A percentile compares a stretch with the other conserved stretches of the same genome.
phyloP scores from a whole-genome alignment of 2,797 vertebrate genomes.

The Hyperoplus immaculatus region DNA sequence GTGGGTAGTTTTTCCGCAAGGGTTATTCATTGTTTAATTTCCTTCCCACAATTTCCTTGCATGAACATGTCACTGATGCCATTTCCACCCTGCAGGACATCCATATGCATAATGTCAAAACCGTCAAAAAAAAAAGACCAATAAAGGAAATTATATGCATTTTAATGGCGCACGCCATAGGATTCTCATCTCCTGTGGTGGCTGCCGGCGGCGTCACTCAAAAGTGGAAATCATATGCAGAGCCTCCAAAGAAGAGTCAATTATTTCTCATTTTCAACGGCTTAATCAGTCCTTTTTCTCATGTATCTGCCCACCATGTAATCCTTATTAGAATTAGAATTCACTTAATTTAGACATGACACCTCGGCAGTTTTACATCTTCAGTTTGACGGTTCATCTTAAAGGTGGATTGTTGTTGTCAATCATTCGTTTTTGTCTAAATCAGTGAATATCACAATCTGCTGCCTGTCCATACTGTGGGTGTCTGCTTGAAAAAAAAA shows the following conservation, averaged over 20 bases:
- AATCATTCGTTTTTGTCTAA: too few species aligned
- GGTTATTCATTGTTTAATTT: conserved; percentile 34
- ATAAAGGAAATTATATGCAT: conserved; percentile 48
- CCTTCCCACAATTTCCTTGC: conserved; percentile 60
- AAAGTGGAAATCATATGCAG: conserved; percentile 51
- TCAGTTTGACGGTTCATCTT: conserved; percentile 1
- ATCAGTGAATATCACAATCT: too few species aligned
- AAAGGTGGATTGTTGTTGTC: background rate
- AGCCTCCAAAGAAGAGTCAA: conserved; percentile 57
- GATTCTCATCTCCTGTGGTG: conserved; percentile 42
- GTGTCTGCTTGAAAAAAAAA: too few species aligned
- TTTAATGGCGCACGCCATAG: conserved; percentile 29
- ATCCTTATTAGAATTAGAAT: conserved; percentile 38
- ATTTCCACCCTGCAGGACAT: conserved; percentile 63
- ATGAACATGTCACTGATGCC: conserved; percentile 63
- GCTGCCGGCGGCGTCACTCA: conserved; percentile 68
- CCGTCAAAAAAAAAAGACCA: conserved; percentile 34
- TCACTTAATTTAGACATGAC: conserved; percentile 43
- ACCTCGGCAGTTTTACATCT: conserved; percentile 25
- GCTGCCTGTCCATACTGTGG: too few species aligned
- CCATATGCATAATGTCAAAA: conserved; percentile 69
- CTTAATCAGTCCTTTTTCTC: conserved; percentile 40
- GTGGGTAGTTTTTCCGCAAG: background rate
- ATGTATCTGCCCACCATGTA: conserved; percentile 38
- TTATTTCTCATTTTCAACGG: conserved; percentile 55